A percentile compares a stretch with the other conserved stretches of the same genome.
These are phyloP conservation scores for Prionace glauca DNA, from an alignment of 2,797 vertebrate species.

Conservation along the genomic window DNA sequence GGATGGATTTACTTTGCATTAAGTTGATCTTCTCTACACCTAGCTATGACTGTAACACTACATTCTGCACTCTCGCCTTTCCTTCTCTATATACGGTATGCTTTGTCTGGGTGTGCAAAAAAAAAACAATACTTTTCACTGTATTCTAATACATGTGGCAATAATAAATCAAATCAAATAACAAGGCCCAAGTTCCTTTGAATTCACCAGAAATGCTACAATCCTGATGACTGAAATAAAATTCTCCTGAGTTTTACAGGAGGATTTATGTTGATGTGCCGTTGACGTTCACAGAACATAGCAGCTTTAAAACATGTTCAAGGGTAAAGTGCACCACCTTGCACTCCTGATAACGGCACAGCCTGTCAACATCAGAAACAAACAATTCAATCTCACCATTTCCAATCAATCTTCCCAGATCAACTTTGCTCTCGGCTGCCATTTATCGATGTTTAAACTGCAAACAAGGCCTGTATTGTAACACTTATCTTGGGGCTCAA, in stretches of 20 bases:
- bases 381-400: background rate
- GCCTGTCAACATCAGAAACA: background rate
- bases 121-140: too few relatives aligned
- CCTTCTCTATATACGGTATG: too few relatives aligned
- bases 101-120: too few relatives aligned
- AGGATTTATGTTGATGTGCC: background rate
- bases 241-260: background rate
- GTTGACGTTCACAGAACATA: background rate
- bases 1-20: too few relatives aligned
- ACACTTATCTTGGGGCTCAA: background rate
- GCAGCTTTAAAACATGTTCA: background rate
- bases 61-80: too few relatives aligned
- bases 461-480: conserved; percentile 5
- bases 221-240: background rate
- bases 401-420: background rate
- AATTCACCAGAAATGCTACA: background rate
- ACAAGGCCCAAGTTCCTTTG: background rate
- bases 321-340: background rate
- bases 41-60: too few relatives aligned
- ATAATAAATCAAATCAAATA: too few relatives aligned
- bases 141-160: too few relatives aligned
- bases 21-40: too few relatives aligned
- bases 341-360: background rate
- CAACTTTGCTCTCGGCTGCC: background rate
- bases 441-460: background rate